A percentile compares a stretch with the other conserved stretches of the same genome.
phyloP scores from a whole-genome alignment of 2,113 vertebrate species.

The Merops nubicus region DNA sequence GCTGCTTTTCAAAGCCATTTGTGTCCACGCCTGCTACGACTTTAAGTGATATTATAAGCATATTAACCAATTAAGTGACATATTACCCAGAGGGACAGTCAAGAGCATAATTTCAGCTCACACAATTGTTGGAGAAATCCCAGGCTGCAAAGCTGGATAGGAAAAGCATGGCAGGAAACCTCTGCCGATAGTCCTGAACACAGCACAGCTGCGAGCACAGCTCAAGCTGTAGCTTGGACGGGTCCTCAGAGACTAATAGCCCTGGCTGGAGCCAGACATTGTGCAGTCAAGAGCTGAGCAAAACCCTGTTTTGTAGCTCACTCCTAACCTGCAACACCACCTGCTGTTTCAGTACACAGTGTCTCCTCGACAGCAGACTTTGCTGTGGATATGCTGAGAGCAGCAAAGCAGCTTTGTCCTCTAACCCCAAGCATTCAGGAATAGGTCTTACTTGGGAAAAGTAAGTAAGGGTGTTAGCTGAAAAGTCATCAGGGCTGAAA shows the following conservation, averaged over 20 bases:
- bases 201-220: neutral
- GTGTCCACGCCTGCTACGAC: neutral
- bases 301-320: neutral
- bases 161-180: neutral
- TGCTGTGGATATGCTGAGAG: neutral
- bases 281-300: neutral
- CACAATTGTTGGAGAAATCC: constrained; percentile 35
- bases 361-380: neutral
- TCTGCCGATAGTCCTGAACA: neutral
- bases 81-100: constrained; percentile 49
- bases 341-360: constrained; percentile 37
- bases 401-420: neutral
- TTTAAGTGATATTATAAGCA: neutral
- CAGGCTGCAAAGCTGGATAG: constrained; percentile 38
- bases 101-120: neutral
- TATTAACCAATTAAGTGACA: constrained; percentile 59
- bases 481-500: neutral
- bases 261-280: neutral
- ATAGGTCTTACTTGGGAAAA: neutral
- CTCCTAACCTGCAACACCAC: constrained; percentile 70
- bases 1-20: constrained; percentile 51
- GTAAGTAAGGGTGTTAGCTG: neutral
- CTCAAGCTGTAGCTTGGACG: neutral
- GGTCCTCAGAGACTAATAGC: constrained; percentile 23
- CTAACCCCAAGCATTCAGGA: neutral